Percentiles rank a stretch among this genome's conserved stretches.
These are phyloP conservation scores for Umimayanthus kanabou DNA, from an alignment of 92 coral and sea anemone genomes.

Conservation along the genomic window DNA sequence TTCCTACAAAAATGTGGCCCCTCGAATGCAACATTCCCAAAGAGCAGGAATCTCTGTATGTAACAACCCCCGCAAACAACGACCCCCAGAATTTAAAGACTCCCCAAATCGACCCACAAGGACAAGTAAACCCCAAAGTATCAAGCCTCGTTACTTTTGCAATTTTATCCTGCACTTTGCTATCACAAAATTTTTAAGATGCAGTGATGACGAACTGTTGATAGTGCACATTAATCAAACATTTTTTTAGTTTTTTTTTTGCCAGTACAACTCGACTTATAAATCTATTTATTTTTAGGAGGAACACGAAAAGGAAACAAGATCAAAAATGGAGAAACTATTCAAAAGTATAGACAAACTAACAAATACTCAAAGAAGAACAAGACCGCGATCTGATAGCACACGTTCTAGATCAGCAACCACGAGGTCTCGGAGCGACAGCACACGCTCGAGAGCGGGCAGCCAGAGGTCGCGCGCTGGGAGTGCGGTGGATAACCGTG, in stretches of 20 bases:
- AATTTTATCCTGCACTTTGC: too few relatives aligned
- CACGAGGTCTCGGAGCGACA: constrained; percentile 17
- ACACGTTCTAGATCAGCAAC: constrained; percentile 27
- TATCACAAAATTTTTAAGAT: too few relatives aligned
- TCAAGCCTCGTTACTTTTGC: too few relatives aligned
- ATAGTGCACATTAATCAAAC: not conserved
- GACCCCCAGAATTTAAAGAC: too few relatives aligned
- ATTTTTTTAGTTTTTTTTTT: not conserved
- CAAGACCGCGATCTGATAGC: constrained; percentile 16
- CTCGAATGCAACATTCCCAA: too few relatives aligned
- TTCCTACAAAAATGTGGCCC: too few relatives aligned
- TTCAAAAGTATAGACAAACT: constrained; percentile 64
- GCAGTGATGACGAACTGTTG: not conserved
- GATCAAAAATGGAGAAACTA: constrained; percentile 76
- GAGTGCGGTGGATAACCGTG: not conserved
- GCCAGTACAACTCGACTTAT: not conserved
- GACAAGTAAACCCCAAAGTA: too few relatives aligned
- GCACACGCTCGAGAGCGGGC: constrained; percentile 8
- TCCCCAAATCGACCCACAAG: too few relatives aligned
- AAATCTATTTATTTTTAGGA: constrained; percentile 37
- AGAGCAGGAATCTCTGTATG: too few relatives aligned
- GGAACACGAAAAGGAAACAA: constrained; percentile 63
- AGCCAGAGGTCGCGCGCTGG: constrained; percentile 7
- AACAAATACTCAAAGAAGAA: constrained; percentile 1
- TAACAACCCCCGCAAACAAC: too few relatives aligned